These are phyloP conservation scores for Gonioctena quinquepunctata DNA, from an alignment of 1,140 invertebrate species.

Conservation along the genomic window DNA sequence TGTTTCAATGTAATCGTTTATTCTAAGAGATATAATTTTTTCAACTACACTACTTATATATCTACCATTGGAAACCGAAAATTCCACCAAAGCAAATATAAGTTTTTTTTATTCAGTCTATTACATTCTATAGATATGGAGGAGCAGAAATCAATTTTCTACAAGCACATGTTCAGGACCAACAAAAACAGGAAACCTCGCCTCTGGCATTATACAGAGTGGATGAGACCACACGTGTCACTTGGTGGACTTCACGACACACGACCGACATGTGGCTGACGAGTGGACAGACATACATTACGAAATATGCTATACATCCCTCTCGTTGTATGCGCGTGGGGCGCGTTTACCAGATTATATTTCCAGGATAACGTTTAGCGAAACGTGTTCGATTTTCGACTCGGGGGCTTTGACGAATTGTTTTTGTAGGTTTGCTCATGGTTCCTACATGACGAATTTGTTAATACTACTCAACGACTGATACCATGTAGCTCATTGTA, in stretches of 20 bases:
- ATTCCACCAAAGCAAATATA: too few relatives aligned
- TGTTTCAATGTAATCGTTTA: too few relatives aligned
- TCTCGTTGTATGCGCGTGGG: not conserved
- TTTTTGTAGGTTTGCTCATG: conserved; percentile 3
- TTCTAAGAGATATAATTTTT: too few relatives aligned
- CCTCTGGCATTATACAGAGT: conserved; percentile 1
- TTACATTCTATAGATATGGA: too few relatives aligned
- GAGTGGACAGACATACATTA: conserved; percentile 4
- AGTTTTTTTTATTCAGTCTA: too few relatives aligned
- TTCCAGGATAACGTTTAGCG: not conserved
- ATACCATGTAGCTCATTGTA: too few relatives aligned
- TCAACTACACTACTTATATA: too few relatives aligned
- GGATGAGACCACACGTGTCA: conserved; percentile 49
- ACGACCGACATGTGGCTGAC: conserved; percentile 61
- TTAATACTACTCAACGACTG: too few relatives aligned
- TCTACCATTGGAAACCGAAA: too few relatives aligned
- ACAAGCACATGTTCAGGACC: not conserved
- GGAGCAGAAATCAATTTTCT: not conserved
- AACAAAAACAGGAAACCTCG: conserved; percentile 16
- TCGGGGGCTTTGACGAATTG: conserved; percentile 2
- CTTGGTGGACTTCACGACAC: conserved; percentile 61
- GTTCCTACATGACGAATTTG: too few relatives aligned
- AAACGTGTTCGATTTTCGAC: not conserved
- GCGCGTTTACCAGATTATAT: conserved; percentile 9
- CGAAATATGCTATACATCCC: not conserved